Evolutionary conservation across 2,113 vertebrate genomes (phyloP).

Genomic region (Lagopus leucura): DNA sequence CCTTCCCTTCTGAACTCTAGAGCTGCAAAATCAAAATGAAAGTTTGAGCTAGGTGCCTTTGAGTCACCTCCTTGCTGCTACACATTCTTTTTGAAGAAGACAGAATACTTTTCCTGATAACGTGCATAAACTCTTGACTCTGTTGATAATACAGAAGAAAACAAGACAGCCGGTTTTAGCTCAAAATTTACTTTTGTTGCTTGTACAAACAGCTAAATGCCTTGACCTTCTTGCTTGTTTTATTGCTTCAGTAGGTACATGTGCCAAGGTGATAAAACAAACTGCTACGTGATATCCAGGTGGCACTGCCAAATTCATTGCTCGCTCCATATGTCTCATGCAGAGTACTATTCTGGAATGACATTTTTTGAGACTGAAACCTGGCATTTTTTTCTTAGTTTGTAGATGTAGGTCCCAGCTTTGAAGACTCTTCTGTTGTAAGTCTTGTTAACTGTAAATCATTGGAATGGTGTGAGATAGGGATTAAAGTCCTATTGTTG

Average conservation of each 20-base stretch:
- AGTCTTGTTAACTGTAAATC: not conserved
- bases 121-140: not conserved
- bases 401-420: not conserved
- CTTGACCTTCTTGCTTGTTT: conserved; percentile 32
- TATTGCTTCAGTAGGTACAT: conserved; percentile 21
- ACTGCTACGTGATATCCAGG: conserved; percentile 55
- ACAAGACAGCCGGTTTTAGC: not conserved
- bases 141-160: not conserved
- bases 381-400: not conserved
- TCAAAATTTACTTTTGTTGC: conserved; percentile 36
- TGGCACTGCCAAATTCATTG: conserved; percentile 30
- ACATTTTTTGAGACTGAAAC: not conserved
- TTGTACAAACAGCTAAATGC: conserved; percentile 25
- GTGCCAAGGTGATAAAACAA: conserved; percentile 60
- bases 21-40: not conserved
- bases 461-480: not conserved
- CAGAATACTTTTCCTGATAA: not conserved
- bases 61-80: not conserved
- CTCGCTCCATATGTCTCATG: conserved; percentile 11
- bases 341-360: conserved; percentile 29
- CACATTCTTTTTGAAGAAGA: not conserved
- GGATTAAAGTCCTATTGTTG: not conserved
- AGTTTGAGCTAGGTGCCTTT: not conserved
- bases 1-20: not conserved
- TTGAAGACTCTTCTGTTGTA: not conserved